Conservation (phyloP, 2,113 vertebrate species). For the Crotalus helleri region DNA sequence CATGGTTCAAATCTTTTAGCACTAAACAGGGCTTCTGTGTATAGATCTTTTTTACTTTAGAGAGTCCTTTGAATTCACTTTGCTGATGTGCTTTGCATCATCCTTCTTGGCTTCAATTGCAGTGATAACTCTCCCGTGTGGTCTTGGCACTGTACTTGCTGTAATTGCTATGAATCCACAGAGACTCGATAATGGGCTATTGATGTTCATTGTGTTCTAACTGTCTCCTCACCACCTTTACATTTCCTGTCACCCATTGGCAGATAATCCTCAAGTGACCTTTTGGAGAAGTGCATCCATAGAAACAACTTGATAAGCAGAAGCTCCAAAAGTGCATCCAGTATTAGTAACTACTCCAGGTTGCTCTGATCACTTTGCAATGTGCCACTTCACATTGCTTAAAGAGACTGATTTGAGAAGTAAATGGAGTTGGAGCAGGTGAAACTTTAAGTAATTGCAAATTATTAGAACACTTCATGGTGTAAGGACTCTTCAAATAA, state of each 20-base stretch:
- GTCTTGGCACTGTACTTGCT: not conserved
- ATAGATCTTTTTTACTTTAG: not conserved
- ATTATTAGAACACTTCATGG: constrained; percentile 66
- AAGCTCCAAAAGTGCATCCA: constrained; percentile 59
- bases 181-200: accelerated
- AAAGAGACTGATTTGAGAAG: constrained; percentile 63
- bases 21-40: not conserved
- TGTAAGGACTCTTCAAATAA: constrained; percentile 66
- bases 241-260: not conserved
- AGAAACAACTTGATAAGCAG: constrained; percentile 54
- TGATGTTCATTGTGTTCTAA: not conserved
- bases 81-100: accelerated
- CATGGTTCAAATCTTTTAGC: not conserved
- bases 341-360: constrained; percentile 67
- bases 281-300: constrained; percentile 21
- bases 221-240: not conserved
- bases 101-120: constrained; percentile 2
- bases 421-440: constrained; percentile 67
- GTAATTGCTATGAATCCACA: not conserved
- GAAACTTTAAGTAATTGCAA: constrained; percentile 66
- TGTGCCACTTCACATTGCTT: constrained; percentile 60
- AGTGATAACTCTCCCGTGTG: not conserved
- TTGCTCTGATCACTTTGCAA: constrained; percentile 58
- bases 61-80: not conserved
- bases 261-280: constrained; percentile 36